A percentile compares a stretch with the other conserved stretches of the same genome.
phyloP scores from a whole-genome alignment of 1,140 invertebrate species.

The Drosophila neocordata region DNA sequence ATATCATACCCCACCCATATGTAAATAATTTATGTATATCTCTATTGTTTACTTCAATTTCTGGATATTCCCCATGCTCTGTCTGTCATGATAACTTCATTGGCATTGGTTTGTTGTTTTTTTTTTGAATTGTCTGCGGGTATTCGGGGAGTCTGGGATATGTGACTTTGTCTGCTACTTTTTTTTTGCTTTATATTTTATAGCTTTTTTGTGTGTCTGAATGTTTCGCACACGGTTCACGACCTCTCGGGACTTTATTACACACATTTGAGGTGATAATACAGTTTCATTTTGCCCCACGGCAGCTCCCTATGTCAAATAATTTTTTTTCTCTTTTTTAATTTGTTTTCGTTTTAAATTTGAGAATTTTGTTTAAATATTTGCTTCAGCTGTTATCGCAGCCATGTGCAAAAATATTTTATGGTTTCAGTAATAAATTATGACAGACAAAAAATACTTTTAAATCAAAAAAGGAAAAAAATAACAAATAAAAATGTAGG shows the following conservation, averaged over 20 bases:
- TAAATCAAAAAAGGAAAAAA: too few relatives aligned
- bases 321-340: slow-evolving; percentile 25
- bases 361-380: slow-evolving; percentile 64
- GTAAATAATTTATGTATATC: slow-evolving; percentile 74
- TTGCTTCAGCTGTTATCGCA: slow-evolving; percentile 70
- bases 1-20: slow-evolving; percentile 20
- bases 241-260: slow-evolving; percentile 68
- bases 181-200: slow-evolving; percentile 33
- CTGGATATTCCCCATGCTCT: slow-evolving; percentile 60
- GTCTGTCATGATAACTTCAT: slow-evolving; percentile 71
- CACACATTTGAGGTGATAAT: slow-evolving; percentile 80
- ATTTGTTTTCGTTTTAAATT: slow-evolving; percentile 44
- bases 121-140: background rate
- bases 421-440: slow-evolving; percentile 56
- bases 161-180: slow-evolving; percentile 12
- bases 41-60: slow-evolving; percentile 17
- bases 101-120: slow-evolving; percentile 55
- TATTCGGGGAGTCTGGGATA: slow-evolving; percentile 2
- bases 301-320: slow-evolving; percentile 36
- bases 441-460: slow-evolving; percentile 9
- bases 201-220: slow-evolving; percentile 25
- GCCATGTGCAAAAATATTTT: slow-evolving; percentile 50
- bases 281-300: slow-evolving; percentile 54
- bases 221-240: background rate
- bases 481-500: slow-evolving; percentile 26